Conservation (phyloP, 2,797 vertebrate species). For the Alca torda region DNA sequence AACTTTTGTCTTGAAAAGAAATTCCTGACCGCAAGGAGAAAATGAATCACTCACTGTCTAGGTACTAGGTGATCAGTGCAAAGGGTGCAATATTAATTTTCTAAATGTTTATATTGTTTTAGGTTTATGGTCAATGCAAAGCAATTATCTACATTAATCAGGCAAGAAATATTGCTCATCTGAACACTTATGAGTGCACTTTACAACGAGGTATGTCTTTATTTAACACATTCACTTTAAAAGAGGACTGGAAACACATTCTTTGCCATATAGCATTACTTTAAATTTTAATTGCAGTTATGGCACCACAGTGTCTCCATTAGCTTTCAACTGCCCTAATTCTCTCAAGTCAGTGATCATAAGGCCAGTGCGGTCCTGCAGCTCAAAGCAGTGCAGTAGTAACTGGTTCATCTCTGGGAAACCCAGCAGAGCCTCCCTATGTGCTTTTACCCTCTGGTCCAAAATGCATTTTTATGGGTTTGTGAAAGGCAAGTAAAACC, state of each 20-base stretch:
- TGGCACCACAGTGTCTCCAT: background rate
- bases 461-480: background rate
- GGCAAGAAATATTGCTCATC: constrained; percentile 54
- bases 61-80: background rate
- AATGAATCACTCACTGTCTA: background rate
- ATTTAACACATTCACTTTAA: background rate
- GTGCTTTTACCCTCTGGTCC: background rate
- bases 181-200: constrained; percentile 69
- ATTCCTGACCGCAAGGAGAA: background rate
- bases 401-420: background rate
- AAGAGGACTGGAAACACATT: background rate
- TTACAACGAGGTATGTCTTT: constrained; percentile 71
- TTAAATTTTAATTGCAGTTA: background rate
- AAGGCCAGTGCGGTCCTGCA: background rate
- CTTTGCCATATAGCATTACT: background rate
- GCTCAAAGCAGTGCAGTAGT: background rate
- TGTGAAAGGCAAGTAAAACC: background rate
- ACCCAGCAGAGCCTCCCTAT: background rate
- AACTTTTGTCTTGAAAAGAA: background rate
- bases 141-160: constrained; percentile 59
- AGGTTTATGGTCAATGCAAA: constrained; percentile 79
- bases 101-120: constrained; percentile 35
- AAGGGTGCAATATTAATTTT: background rate
- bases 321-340: constrained; percentile 6
- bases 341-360: constrained; percentile 1